Evolutionary conservation across 2,888 invertebrate genomes (phyloP).

Genomic region (Ophioninae sp.): DNA sequence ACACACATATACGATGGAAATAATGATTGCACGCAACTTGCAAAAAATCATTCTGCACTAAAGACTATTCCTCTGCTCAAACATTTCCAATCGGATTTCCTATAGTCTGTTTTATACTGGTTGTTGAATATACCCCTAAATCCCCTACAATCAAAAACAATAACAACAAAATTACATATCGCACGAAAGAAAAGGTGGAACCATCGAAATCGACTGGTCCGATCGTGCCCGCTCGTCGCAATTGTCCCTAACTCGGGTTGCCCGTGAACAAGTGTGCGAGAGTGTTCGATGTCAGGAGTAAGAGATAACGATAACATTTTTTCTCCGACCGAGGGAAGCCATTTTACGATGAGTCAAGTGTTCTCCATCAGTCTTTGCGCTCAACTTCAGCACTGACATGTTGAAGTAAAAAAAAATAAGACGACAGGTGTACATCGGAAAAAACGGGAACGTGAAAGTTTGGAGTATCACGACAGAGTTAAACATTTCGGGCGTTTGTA

Average conservation of each 20-base stretch:
- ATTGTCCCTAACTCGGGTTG: neutral
- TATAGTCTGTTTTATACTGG: neutral
- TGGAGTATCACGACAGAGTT: neutral
- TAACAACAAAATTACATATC: neutral
- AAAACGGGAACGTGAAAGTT: neutral
- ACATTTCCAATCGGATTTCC: neutral
- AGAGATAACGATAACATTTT: conserved; percentile 27
- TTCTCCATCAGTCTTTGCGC: neutral
- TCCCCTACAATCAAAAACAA: neutral
- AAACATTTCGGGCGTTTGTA: no score
- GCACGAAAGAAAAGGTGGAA: neutral
- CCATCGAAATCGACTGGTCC: neutral
- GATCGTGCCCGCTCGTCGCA: neutral
- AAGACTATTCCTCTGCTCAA: neutral
- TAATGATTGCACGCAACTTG: neutral
- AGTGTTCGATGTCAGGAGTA: neutral
- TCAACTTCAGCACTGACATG: neutral
- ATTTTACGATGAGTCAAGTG: conserved; percentile 16
- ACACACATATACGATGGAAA: neutral
- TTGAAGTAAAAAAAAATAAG: neutral
- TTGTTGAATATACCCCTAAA: neutral
- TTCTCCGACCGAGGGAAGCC: neutral
- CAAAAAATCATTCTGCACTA: neutral
- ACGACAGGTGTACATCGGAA: neutral
- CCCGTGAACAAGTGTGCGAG: neutral